Evolutionary conservation across 2,113 vertebrate species (phyloP), one percentile per base, ranked within the genome.

Genomic region (Hippocampus abdominalis): DNA sequence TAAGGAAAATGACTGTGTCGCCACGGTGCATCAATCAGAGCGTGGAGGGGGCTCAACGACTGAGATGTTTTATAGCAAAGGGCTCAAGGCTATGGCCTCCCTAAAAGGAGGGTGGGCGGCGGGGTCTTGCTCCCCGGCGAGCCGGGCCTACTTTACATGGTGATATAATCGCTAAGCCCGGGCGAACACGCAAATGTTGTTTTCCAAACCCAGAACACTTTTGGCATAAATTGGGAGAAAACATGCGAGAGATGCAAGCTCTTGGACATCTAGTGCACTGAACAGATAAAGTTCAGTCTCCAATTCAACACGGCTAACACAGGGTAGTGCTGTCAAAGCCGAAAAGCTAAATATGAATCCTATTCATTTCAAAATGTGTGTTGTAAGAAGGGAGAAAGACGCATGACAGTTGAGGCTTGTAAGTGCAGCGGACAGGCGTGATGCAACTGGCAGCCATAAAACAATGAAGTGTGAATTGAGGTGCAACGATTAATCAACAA

Each of bases 121-220:
- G 29, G 51, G 51, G 51, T n/a, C n/a, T 54, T n/a, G 8, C 51
- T 60, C 29, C 70, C 66, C 49, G 27, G 16, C 40, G 1, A 27
- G 65, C 40, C 72, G 18, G 49, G 53, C 60, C 79, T 81, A 63
- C 63, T 85, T 81, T 69, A 79, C 82, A 85, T 76, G 75, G 80
- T 87, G 74, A 87, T 81, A 72, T 76, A 76, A 84, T 85, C 77
- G 81, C 66, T 49, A 68, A 81, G 67, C 71, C 10, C 4, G 23
- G 72, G 71, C 80, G 77, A 75, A 66, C 72, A 72, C 72, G 71
- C 61, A 76, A 61, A 81, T 81, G 60, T 64, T 65, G 70, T 83
- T 81, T 82, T 72, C 60, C 64, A 60, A 64, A 68, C 23, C 68
- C 68, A 64, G 54, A 78, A 66, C 71, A 73, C 66, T 71, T 71